A percentile compares a stretch with the other conserved stretches of the same genome.
Evolutionary conservation across 2,797 vertebrate genomes (phyloP).

Genomic region (Ibycter americanus): DNA sequence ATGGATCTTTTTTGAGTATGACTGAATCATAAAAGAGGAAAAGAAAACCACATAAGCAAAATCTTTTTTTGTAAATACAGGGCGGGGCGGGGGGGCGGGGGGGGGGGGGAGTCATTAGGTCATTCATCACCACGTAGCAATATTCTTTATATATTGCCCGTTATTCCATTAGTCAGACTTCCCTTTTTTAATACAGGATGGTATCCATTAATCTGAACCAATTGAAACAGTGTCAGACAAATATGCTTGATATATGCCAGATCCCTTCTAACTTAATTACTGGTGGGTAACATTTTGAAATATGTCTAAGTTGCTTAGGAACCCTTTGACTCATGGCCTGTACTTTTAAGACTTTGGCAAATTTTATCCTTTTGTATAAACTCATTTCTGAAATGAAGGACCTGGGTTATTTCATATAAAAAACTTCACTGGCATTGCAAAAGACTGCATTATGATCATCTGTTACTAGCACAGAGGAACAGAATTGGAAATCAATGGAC

Average conservation of each 20-base stretch:
- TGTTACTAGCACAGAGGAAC: background rate
- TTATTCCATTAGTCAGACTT: background rate
- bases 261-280: slow-evolving; percentile 11
- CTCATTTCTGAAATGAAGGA: background rate
- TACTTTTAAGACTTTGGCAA: background rate
- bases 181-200: background rate
- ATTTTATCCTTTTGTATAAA: background rate
- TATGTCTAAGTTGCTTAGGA: background rate
- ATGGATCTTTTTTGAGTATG: background rate
- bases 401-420: background rate
- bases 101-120: background rate
- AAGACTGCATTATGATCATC: background rate
- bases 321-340: background rate
- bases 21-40: background rate
- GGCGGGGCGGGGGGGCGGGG: too few relatives aligned
- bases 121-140: background rate
- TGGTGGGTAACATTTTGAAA: background rate
- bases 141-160: background rate
- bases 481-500: slow-evolving; percentile 2
- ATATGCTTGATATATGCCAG: background rate
- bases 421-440: background rate
- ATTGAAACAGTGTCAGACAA: background rate
- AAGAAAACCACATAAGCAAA: background rate
- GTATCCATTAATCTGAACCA: background rate
- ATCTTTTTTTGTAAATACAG: background rate